Percentiles rank a stretch among this genome's conserved stretches.
Conservation (phyloP, 2,888 invertebrate species). For the Phorcus lineatus region DNA sequence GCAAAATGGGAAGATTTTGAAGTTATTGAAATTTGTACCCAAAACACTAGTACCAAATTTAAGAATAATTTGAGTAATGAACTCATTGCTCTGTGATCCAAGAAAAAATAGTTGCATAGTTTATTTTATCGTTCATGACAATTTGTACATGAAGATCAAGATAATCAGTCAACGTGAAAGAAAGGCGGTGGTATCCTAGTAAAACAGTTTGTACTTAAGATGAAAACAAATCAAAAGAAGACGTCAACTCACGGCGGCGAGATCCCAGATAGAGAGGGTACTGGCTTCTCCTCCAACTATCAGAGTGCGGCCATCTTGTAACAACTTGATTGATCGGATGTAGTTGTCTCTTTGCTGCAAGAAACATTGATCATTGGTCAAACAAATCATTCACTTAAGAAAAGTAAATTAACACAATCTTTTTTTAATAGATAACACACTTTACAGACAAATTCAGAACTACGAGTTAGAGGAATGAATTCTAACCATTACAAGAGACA, state of each 20-base stretch:
- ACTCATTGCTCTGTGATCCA: not conserved
- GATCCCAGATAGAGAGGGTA: conserved; percentile 96
- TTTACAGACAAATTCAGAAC: too few species aligned
- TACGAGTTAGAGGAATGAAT: too few species aligned
- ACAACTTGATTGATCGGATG: conserved; percentile 94
- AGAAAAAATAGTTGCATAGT: not conserved
- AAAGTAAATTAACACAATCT: too few species aligned
- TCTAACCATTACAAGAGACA: too few species aligned
- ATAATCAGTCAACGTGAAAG: too few species aligned
- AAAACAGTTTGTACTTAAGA: too few species aligned
- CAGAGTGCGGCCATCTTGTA: conserved; percentile 92
- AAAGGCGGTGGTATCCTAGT: too few species aligned
- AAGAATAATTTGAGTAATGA: not conserved
- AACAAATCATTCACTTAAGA: not conserved
- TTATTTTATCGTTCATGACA: too few species aligned
- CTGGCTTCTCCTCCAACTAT: conserved; percentile 98
- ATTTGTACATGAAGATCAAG: too few species aligned
- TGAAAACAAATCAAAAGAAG: too few species aligned
- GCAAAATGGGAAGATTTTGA: not conserved
- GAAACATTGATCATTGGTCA: not conserved
- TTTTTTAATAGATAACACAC: too few species aligned
- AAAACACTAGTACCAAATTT: not conserved
- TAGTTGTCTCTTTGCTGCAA: conserved; percentile 94
- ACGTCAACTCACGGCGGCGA: conserved; percentile 82
- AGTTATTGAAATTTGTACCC: not conserved